Conservation (phyloP, 2,797 vertebrate species). For the Spinus olivaceus region DNA sequence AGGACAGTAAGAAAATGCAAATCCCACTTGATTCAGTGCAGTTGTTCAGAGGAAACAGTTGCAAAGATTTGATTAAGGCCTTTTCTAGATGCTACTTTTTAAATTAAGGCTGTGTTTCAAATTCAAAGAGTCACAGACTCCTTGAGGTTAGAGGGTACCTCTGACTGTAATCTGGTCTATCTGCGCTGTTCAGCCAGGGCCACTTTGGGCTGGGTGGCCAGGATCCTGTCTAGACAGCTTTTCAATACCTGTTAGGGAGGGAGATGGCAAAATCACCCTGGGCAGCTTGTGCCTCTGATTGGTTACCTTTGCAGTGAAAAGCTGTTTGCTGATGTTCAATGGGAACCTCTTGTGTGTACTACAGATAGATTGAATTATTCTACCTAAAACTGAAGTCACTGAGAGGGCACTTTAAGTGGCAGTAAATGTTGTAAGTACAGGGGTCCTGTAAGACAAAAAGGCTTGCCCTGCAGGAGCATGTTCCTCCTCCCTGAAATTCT, state of each 20-base stretch:
- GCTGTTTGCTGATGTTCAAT: neutral
- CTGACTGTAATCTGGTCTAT: neutral
- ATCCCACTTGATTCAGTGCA: neutral
- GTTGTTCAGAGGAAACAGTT: neutral
- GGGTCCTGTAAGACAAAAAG: neutral
- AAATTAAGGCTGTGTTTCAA: neutral
- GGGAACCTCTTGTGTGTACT: neutral
- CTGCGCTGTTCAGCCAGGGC: neutral
- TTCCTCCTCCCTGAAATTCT: neutral
- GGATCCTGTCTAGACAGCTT: rapidly evolving
- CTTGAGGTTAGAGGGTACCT: neutral
- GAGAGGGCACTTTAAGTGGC: neutral
- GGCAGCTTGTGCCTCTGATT: neutral
- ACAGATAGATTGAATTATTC: neutral
- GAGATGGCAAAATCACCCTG: neutral
- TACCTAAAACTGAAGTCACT: neutral
- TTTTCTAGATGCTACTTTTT: neutral
- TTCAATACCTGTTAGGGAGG: neutral
- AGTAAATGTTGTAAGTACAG: neutral
- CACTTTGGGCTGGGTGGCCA: neutral
- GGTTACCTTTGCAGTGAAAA: neutral
- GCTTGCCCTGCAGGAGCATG: rapidly evolving
- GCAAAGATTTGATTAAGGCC: neutral
- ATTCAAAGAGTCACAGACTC: neutral
- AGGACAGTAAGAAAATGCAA: neutral